These are phyloP conservation scores for Akabosia matsudoensis DNA, from an alignment of 1,140 invertebrate species.

Conservation along the genomic window DNA sequence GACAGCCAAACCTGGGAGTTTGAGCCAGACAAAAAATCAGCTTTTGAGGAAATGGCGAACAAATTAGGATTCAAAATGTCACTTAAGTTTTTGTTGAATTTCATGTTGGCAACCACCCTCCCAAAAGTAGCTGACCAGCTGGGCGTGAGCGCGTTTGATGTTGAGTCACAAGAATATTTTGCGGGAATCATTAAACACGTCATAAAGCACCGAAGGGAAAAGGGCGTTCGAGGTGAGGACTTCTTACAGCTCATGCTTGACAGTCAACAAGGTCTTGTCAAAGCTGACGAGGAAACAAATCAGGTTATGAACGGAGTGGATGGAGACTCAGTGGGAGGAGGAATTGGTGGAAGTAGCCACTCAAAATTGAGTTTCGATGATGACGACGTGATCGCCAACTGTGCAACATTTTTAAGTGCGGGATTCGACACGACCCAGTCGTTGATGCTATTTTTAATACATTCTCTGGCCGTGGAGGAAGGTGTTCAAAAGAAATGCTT, in stretches of 20 bases:
- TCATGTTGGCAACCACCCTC: neutral
- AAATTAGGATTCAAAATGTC: neutral
- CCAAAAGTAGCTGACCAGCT: conserved; percentile 42
- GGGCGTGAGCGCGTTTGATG: conserved; percentile 38
- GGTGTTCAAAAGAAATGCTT: conserved; percentile 54
- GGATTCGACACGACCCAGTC: conserved; percentile 57
- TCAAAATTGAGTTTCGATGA: conserved; percentile 46
- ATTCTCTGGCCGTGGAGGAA: conserved; percentile 56
- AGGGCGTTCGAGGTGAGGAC: conserved; percentile 13
- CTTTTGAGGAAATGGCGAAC: neutral
- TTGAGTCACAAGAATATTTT: conserved; percentile 47
- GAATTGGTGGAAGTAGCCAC: neutral
- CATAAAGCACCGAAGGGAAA: conserved; percentile 44
- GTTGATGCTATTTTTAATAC: conserved; percentile 54
- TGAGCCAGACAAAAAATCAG: neutral
- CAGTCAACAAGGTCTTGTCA: neutral
- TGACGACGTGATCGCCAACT: conserved; percentile 55
- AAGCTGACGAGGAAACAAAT: neutral
- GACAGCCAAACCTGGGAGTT: conserved; percentile 8
- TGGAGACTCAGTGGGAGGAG: neutral
- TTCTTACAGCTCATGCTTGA: neutral
- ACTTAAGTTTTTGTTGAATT: neutral
- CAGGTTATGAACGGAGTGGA: neutral
- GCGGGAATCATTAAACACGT: conserved; percentile 50
- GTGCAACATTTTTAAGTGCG: conserved; percentile 56